Base-by-base conservation (phyloP, 2,797 vertebrate species). In the Micropoecilia bifurca region DNA sequence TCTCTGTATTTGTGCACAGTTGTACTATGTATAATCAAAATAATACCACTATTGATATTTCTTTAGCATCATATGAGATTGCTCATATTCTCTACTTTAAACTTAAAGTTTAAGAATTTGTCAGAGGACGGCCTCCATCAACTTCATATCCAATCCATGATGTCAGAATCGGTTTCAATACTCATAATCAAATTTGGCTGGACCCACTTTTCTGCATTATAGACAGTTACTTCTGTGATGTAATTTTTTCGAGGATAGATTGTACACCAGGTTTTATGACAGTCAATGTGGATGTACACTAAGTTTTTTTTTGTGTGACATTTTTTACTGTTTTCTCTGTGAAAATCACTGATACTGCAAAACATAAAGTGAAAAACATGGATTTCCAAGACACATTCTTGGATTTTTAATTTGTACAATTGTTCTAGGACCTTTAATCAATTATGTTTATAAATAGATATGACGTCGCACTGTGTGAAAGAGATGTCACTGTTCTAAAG, bases 141-240 rank as follows among this genome's bases (percentile, higher is more conserved):
- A 14, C 30, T 7, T 14, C 13, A 63, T 8, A 63, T 36, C 61
- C 18, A 66, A 9, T 66, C 61, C 33, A 39, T 36, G 61, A 55
- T 12, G 25, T 55, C 25, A 39, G 18, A 39, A 39, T 39, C 16
- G 0, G 18, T 39, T 66, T 18, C 33, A 4, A 39, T 18, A 22
- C 18, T 39, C 18, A 66, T 66, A 66, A 39, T 22, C 33, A 13
- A 39, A 10, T 10, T 66, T 18, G 33, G 18, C 16, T 39, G 30
- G 61, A 33, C 33, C 33, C 33, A 66, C 36, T 18, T 36, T 36
- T 66, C 33, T 39, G 5, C 30, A 88, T 90, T 84, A 83, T 79
- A 47, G 73, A 76, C 72, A 71, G 71, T 73, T 76, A 45, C 72
- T 78, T 79, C 81, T 83, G 71, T n/a, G 36, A 82, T 79, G 74